Evolutionary conservation across 1,140 invertebrate genomes (phyloP).

Genomic region (roundworm (Caenorhabditis elegans)): DNA sequence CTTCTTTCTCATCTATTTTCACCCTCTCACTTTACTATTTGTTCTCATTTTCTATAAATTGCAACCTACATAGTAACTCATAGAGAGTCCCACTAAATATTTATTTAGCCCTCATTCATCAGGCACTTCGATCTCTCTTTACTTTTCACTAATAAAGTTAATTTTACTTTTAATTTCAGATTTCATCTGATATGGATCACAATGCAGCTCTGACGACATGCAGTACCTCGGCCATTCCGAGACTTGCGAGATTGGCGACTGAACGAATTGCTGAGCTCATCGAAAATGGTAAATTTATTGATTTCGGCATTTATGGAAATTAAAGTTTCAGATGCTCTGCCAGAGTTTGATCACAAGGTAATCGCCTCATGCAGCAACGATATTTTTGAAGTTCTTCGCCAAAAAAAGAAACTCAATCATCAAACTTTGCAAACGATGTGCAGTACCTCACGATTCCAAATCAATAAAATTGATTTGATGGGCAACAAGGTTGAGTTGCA

Average conservation of each 20-base stretch:
- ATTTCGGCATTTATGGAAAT: too few species aligned
- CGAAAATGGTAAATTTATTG: neutral
- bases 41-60: constrained; percentile 22
- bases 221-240: neutral
- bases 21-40: neutral
- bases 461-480: constrained; percentile 24
- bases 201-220: neutral
- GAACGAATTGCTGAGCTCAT: constrained; percentile 1
- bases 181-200: constrained; percentile 15
- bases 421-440: neutral
- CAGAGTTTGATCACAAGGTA: neutral
- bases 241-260: neutral
- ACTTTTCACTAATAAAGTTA: too few species aligned
- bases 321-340: neutral
- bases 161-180: neutral
- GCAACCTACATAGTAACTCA: neutral
- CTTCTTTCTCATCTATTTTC: neutral
- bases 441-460: neutral
- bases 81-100: neutral
- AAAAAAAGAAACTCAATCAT: neutral
- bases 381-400: neutral
- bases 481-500: neutral
- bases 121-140: too few species aligned
- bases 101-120: neutral
- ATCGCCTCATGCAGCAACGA: neutral